Conservation (phyloP, 2,113 vertebrate species). For the Silurus asotus region DNA sequence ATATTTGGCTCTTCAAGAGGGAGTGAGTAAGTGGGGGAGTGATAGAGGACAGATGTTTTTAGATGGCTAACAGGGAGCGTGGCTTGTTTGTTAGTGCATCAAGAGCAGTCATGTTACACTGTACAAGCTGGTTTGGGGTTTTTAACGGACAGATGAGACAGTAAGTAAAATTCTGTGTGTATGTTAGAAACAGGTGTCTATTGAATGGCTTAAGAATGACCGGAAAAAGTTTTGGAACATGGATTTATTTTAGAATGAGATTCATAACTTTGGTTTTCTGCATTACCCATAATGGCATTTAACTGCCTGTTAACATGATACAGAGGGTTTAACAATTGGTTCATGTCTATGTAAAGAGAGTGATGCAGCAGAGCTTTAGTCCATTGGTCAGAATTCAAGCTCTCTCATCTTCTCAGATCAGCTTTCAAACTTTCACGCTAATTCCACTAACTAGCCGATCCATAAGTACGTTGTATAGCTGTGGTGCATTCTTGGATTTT, state of each 20-base stretch:
- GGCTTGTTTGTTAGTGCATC: slow-evolving; percentile 7
- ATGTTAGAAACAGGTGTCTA: neutral
- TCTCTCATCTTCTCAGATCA: neutral
- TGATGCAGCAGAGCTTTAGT: neutral
- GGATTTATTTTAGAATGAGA: neutral
- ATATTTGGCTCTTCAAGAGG: slow-evolving; percentile 21
- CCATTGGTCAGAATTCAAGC: neutral
- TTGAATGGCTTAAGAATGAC: neutral
- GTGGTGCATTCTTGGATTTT: neutral
- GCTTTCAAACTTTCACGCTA: neutral
- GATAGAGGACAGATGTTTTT: neutral
- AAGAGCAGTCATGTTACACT: slow-evolving; percentile 3
- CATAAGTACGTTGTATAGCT: neutral
- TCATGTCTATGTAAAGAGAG: neutral
- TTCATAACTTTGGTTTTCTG: neutral
- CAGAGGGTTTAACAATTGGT: neutral
- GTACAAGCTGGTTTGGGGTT: neutral
- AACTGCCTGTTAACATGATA: too few species aligned
- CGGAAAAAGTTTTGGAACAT: neutral
- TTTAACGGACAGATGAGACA: neutral
- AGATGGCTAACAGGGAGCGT: neutral
- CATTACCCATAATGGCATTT: neutral
- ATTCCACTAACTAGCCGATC: neutral
- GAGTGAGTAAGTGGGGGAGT: slow-evolving; percentile 31
- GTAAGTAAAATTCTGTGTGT: neutral